Conservation (phyloP, 2,797 vertebrate genomes). For the Xiphorhynchus erythropygius region DNA sequence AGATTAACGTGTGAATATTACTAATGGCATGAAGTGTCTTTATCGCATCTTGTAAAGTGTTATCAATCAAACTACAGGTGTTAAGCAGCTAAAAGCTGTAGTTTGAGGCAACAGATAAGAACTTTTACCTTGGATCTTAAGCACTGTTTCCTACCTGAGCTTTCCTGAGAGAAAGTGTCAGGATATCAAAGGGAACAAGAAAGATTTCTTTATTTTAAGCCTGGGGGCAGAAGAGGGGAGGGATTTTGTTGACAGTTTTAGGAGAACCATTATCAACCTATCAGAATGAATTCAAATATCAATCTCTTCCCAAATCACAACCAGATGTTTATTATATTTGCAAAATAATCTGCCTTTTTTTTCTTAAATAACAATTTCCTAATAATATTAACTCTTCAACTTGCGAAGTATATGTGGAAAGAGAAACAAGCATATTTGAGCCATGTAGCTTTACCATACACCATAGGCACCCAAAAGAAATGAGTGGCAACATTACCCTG, state of each 20-base stretch:
- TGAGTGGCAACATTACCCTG: not conserved
- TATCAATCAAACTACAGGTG: constrained; percentile 44
- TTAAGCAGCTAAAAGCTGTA: constrained; percentile 25
- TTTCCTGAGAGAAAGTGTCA: not conserved
- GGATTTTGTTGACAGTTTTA: not conserved
- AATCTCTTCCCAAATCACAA: not conserved
- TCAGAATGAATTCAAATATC: not conserved
- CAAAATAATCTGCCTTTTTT: not conserved
- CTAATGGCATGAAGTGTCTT: constrained; percentile 42
- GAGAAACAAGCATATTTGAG: not conserved
- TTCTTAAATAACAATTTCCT: not conserved
- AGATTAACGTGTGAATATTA: constrained; percentile 27
- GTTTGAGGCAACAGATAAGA: constrained; percentile 44
- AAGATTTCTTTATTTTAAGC: not conserved
- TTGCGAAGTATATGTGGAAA: not conserved
- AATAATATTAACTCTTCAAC: not conserved
- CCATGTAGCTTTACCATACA: not conserved
- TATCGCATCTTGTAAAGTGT: constrained; percentile 40
- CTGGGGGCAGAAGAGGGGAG: not conserved
- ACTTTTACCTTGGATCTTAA: constrained; percentile 12
- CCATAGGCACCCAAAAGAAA: not conserved
- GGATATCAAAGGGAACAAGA: constrained; percentile 20
- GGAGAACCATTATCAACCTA: not conserved
- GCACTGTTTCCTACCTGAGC: not conserved
- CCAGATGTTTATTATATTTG: not conserved